Evolutionary conservation across 2,113 vertebrate species (phyloP).

Genomic region (Capreolus pygargus): DNA sequence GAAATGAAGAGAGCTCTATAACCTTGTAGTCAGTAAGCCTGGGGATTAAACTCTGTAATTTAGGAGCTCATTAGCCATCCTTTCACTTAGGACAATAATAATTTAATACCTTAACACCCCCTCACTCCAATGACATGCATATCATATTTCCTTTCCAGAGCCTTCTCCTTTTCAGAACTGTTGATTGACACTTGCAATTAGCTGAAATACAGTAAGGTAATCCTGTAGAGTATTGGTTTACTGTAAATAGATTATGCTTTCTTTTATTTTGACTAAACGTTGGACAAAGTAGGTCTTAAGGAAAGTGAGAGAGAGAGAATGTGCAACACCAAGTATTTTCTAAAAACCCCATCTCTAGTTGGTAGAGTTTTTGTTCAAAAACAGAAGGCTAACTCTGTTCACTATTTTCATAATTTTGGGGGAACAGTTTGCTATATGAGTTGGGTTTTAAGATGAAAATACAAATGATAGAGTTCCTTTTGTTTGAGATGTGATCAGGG

Average conservation of each 20-base stretch:
- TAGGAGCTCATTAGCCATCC: conserved; percentile 59
- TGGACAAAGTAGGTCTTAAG: neutral
- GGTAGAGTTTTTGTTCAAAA: neutral
- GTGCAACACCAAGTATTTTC: neutral
- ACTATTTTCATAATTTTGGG: neutral
- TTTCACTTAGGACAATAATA: conserved; percentile 73
- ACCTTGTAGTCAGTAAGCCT: conserved; percentile 59
- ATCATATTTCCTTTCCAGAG: conserved; percentile 56
- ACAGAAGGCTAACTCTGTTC: neutral
- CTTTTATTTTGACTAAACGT: conserved; percentile 24
- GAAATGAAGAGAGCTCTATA: conserved; percentile 48
- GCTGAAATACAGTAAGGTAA: conserved; percentile 43
- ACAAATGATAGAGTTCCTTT: neutral
- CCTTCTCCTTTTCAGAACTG: conserved; percentile 67
- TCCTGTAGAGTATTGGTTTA: neutral
- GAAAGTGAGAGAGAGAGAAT: neutral
- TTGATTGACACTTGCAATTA: conserved; percentile 64
- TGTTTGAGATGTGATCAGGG: neutral
- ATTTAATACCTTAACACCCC: conserved; percentile 54
- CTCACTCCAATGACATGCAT: neutral
- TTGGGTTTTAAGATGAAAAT: conserved; percentile 8
- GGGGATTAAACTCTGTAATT: conserved; percentile 70
- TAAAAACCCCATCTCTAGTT: neutral
- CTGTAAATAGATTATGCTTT: neutral
- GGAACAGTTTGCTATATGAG: neutral